Evolutionary conservation across 2,113 vertebrate species (phyloP), one percentile per base, ranked within the genome.

Genomic region (Hippopotamus amphibius): DNA sequence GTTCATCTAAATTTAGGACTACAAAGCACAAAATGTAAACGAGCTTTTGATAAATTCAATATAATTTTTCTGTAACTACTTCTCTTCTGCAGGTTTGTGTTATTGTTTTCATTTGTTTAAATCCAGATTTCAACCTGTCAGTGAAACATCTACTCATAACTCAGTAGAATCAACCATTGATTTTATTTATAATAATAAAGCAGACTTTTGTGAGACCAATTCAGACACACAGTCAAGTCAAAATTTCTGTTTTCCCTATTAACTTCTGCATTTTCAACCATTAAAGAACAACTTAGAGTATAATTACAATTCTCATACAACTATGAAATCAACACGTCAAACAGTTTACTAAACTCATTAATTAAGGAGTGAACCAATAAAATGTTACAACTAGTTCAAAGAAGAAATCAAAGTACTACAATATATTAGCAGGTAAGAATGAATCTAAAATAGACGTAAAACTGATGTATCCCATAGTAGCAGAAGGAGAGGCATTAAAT

Each of bases 211-310:
- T 69, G 13, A 71, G 37, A 69, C 5, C 24, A 82, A 46, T 63
- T 86, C 30, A 82, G 46, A 69, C 5, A 53, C 30, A 96, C 26
- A 74, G 16, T 55, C 28, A 72, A 50, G 28, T 66, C 6, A 91
- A 84, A 88, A 71, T 53, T 37, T 91, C 88, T 59, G 71, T 90
- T 94, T 89, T 22, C 37, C 33, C 55, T 93, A 79, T 74, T 59
- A 66, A 94, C 46, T 8, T 92, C 48, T 84, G 43, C 13, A 69
- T 57, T 68, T 88, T 79, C 55, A 92, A 80, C 17, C 43, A 3
- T 17, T 71, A 88, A 57, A 37, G n/a, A 92, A 81, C 61, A 77
- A 55, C 12, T 88, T 53, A 88, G n/a, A 57, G 21, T 84, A 57
- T 91, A 82, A 90, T 41, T 24, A 91, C 30, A 22, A 55, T 26